Evolutionary conservation across 2,888 invertebrate genomes (phyloP).

Genomic region (Noctuana brunneofusca): DNA sequence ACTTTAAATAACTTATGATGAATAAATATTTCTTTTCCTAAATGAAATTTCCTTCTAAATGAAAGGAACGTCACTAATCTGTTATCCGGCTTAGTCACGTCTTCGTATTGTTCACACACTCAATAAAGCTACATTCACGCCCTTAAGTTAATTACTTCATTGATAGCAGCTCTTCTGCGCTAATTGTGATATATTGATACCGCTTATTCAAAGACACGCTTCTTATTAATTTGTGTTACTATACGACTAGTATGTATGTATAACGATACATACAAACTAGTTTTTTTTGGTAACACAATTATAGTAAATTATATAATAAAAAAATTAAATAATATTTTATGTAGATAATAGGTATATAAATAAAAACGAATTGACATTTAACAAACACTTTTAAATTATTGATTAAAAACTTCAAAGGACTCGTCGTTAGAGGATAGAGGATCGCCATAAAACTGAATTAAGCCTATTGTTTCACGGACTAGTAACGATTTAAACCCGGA

Average conservation of each 20-base stretch:
- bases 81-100: slow-evolving; percentile 2
- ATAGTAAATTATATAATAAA: no score
- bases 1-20: no score
- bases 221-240: neutral
- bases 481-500: slow-evolving; percentile 28
- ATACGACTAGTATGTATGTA: no score
- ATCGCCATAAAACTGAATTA: slow-evolving; percentile 40
- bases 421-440: slow-evolving; percentile 32
- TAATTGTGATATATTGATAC: slow-evolving; percentile 10
- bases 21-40: no score
- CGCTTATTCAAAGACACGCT: neutral
- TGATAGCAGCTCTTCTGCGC: slow-evolving; percentile 16
- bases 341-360: no score
- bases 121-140: slow-evolving; percentile 18
- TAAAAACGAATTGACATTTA: no score
- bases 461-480: slow-evolving; percentile 35
- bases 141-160: slow-evolving; percentile 22
- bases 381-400: neutral
- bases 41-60: no score
- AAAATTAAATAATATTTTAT: no score
- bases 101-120: slow-evolving; percentile 16
- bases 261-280: no score
- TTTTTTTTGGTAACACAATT: no score
- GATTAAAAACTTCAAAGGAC: slow-evolving; percentile 30
- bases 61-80: neutral